These are phyloP conservation scores for Meiosimyza decipiens DNA, from an alignment of 2,888 invertebrate species.

Conservation along the genomic window DNA sequence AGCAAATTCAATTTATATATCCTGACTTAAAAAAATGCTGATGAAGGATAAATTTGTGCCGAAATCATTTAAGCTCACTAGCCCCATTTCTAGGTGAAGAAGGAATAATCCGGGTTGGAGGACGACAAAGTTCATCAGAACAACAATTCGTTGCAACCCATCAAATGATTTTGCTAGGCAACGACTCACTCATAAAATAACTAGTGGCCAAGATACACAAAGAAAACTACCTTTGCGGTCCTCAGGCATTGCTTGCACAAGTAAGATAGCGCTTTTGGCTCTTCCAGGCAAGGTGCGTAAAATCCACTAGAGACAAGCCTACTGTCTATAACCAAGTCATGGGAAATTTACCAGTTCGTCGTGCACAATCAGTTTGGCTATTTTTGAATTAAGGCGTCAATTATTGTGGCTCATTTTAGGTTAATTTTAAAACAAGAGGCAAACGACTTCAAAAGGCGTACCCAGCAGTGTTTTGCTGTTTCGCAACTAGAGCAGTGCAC, in stretches of 20 bases:
- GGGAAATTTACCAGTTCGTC: not conserved
- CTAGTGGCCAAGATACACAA: not conserved
- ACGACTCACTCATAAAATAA: not conserved
- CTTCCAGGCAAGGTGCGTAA: not conserved
- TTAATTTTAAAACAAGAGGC: conserved; percentile 8
- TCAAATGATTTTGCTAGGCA: not conserved
- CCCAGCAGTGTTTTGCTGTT: not conserved
- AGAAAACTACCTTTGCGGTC: not conserved
- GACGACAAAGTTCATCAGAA: too few relatives aligned
- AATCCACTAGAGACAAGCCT: not conserved
- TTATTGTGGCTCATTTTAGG: too few relatives aligned
- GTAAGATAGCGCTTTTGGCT: not conserved
- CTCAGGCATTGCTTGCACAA: not conserved
- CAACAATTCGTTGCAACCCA: not conserved
- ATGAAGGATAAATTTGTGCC: too few relatives aligned
- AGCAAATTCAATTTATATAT: too few relatives aligned
- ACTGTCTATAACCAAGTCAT: conserved; percentile 4
- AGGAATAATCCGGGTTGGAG: too few relatives aligned
- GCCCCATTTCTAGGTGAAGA: too few relatives aligned
- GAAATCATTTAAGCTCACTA: too few relatives aligned
- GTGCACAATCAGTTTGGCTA: conserved; percentile 17
- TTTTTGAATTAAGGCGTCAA: too few relatives aligned
- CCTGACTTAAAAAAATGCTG: too few relatives aligned
- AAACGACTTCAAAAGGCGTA: conserved; percentile 34
- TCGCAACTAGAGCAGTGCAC: conserved; percentile 36